A percentile compares a stretch with the other conserved stretches of the same genome.
Conservation (phyloP, 2,113 vertebrate species). For the human region GRCh38 chr2:39530001-39530500, state of each 20-base stretch:
- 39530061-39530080: background rate
- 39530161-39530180: background rate
- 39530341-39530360: background rate
- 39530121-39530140: background rate
- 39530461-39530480: slow-evolving; percentile 40
- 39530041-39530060: no score
- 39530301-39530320: background rate
- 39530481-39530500: background rate
- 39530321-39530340: slow-evolving; percentile 24
- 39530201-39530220: background rate
- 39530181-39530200: background rate
- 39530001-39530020: background rate
- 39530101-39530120: background rate
- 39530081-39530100: background rate
- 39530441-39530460: background rate
- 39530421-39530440: background rate
- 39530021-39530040: background rate
- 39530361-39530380: slow-evolving; percentile 9
- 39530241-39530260: background rate
- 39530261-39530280: background rate
- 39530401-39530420: background rate
- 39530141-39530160: background rate
- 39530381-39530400: background rate
- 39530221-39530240: background rate
- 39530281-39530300: background rate